Evolutionary conservation across 2,888 invertebrate species (phyloP), one percentile per base, ranked within the genome.

Genomic region (Nomada hirtipes): DNA sequence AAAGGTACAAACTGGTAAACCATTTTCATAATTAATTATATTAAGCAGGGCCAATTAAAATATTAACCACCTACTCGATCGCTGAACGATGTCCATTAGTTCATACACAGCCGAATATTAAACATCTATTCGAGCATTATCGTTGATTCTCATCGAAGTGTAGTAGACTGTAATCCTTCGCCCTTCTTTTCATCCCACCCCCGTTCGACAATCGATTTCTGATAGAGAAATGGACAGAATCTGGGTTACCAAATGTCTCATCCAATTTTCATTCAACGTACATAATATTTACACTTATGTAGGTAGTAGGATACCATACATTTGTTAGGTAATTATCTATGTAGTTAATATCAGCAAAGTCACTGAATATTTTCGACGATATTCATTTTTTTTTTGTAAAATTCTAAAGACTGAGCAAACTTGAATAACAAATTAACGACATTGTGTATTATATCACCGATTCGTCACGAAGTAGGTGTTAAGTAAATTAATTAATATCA

Each of bases 201-300:
- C 23, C 15, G n/a, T n/a, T 65, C 23, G 7, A 65, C 64, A 77
- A 36, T 77, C 76, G 71, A 64, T 77, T 71, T n/a, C 71, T 71
- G 52, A 60, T 65, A 70, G 50, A 10, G 59, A 59, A 55, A 59
- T 23, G 20, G 36, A 15, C 4, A 3, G 26, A 23, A 61, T 68
- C 36, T 20, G 18, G 36, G 36, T 11, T 36, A 61, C 18, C 70
- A 23, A 36, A 18, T 20, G 29, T 50, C 20, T 4, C 4, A 36
- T 29, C n/a, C 9, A 15, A 36, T 15, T 50, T 20, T 20, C 60
- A 29, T 44, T 44, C 18, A 4, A 53, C 36, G 36, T 36, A 7
- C 36, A 36, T 36, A 36, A 36, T 36, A 36, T 36, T 36, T 7
- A 7, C 36, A 36, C 36, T 36, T 36, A 36, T 1, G 36, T 36